Evolutionary conservation across 2,113 vertebrate genomes (phyloP).

Genomic region (Bubo scandiacus): DNA sequence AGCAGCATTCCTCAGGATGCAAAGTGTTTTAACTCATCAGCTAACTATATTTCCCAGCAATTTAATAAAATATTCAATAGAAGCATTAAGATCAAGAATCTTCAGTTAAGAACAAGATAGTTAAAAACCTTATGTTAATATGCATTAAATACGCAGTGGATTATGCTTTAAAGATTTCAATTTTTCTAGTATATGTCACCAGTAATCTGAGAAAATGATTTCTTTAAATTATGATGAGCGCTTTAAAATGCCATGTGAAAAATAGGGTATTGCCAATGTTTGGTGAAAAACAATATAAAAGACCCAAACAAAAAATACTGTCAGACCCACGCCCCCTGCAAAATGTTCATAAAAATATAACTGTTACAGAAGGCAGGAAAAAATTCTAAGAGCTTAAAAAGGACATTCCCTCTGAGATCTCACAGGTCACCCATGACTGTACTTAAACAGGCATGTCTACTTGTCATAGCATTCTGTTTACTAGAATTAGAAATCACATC

Average conservation of each 20-base stretch:
- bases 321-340: neutral
- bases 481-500: neutral
- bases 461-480: neutral
- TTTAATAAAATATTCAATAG: neutral
- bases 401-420: neutral
- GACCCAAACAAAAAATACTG: neutral
- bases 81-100: neutral
- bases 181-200: neutral
- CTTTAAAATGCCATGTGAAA: neutral
- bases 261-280: neutral
- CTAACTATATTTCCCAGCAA: neutral
- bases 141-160: neutral
- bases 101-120: neutral
- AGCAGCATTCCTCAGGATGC: neutral
- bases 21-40: neutral
- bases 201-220: neutral
- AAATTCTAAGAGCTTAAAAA: neutral
- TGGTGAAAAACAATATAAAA: neutral
- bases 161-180: neutral
- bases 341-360: neutral
- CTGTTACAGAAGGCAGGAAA: neutral
- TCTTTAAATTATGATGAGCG: rapidly evolving
- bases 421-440: neutral
- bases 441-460: neutral
- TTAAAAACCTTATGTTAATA: neutral